Conservation (phyloP, 2,797 vertebrate species). For the Enteromius radiatus region DNA sequence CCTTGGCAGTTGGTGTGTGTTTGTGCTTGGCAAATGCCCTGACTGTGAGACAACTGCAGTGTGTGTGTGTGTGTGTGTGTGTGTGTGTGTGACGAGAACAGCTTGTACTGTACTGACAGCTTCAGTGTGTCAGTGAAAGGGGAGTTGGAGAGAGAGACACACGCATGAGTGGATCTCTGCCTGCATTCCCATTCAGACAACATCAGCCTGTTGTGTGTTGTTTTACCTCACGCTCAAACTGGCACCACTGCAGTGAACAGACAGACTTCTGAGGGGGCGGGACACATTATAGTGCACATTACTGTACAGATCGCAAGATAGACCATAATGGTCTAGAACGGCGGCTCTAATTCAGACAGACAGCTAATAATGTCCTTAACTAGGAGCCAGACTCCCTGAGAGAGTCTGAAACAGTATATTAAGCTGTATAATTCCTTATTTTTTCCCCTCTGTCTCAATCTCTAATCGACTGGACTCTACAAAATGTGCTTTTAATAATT, state of each 20-base stretch:
- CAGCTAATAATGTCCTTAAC: constrained; percentile 7
- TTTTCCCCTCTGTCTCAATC: constrained; percentile 37
- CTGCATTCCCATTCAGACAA: constrained; percentile 37
- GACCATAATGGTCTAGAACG: constrained; percentile 1
- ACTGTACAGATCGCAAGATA: not conserved
- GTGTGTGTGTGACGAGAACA: constrained; percentile 21
- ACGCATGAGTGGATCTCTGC: not conserved
- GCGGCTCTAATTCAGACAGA: not conserved
- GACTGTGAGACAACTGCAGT: not conserved
- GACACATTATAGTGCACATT: not conserved
- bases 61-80: constrained; percentile 15
- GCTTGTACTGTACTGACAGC: constrained; percentile 23
- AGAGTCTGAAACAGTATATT: constrained; percentile 9
- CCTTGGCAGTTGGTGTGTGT: constrained; percentile 11
- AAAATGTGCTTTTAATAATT: constrained; percentile 74
- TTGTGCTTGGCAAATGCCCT: constrained; percentile 31
- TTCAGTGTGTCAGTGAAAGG: constrained; percentile 23
- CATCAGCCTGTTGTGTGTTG: constrained; percentile 19
- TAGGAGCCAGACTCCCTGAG: not conserved
- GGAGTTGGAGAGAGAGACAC: not conserved
- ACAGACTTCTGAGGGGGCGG: not conserved
- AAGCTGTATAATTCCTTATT: not conserved
- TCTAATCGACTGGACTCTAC: constrained; percentile 54
- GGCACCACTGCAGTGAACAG: constrained; percentile 9
- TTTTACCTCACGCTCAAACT: constrained; percentile 35